Conservation (phyloP, 2,113 vertebrate genomes). For the Copsychus sechellarum region DNA sequence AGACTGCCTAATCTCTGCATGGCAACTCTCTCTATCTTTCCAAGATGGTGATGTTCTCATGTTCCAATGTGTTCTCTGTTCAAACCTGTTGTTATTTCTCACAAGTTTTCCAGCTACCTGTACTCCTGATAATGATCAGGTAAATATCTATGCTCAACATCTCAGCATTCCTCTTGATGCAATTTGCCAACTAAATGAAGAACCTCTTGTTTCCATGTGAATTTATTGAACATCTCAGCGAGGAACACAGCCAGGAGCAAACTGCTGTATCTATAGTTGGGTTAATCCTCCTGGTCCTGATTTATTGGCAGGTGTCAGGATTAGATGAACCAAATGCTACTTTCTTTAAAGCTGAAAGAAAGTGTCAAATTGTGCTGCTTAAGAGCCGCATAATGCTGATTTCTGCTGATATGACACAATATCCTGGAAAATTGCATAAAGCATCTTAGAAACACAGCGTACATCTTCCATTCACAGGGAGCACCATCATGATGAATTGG, state of each 20-base stretch:
- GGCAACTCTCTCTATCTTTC: constrained; percentile 1
- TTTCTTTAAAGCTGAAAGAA: constrained; percentile 9
- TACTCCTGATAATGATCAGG: background rate
- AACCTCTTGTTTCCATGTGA: background rate
- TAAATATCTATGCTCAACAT: background rate
- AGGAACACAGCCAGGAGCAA: background rate
- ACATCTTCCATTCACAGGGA: background rate
- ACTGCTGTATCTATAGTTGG: constrained; percentile 1
- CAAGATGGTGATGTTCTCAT: background rate
- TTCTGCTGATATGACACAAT: constrained; percentile 43
- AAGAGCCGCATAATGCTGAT: constrained; percentile 17
- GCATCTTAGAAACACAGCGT: background rate
- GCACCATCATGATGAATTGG: background rate
- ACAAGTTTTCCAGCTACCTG: background rate
- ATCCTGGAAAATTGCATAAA: background rate
- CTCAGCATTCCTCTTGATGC: background rate
- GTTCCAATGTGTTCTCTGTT: background rate
- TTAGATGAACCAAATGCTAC: background rate
- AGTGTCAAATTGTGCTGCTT: background rate
- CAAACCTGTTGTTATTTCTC: background rate
- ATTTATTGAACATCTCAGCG: background rate
- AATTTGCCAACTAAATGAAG: constrained; percentile 22
- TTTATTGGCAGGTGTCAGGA: constrained; percentile 1
- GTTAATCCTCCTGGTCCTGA: background rate
- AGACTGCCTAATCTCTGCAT: background rate